These are phyloP conservation scores for Sarcophaga rosellei DNA, from an alignment of 2,888 invertebrate species.

Conservation along the genomic window DNA sequence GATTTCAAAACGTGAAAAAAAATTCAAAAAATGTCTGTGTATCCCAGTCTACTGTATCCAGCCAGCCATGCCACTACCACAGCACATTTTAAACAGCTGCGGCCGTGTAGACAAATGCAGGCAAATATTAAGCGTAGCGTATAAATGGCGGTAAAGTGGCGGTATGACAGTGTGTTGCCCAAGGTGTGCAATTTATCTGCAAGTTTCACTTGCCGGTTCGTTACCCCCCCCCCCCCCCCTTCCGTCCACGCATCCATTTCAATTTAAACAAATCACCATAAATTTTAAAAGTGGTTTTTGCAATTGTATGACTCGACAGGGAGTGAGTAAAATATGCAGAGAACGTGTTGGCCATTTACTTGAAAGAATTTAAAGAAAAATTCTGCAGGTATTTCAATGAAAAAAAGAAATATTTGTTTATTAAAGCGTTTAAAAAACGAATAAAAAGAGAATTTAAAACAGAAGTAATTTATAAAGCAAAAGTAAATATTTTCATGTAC, in stretches of 20 bases:
- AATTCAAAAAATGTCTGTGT: not conserved
- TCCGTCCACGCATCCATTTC: no score
- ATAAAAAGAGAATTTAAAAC: no score
- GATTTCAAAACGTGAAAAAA: no score
- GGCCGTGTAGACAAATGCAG: constrained; percentile 27
- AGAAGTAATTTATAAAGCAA: no score
- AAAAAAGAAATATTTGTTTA: no score
- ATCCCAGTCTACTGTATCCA: not conserved
- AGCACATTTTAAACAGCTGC: no score
- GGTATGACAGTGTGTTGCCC: not conserved
- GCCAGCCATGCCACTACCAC: no score
- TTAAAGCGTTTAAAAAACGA: no score
- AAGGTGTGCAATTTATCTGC: not conserved
- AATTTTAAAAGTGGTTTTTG: constrained; percentile 17
- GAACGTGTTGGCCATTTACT: not conserved
- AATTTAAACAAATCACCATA: constrained; percentile 51
- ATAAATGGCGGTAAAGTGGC: constrained; percentile 1
- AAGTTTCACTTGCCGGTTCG: not conserved
- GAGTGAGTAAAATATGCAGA: no score
- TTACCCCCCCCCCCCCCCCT: no score
- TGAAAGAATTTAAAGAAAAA: not conserved
- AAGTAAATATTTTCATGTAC: no score
- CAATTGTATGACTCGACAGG: no score
- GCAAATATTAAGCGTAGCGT: constrained; percentile 39
- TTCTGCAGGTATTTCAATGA: not conserved